phyloP scores from a whole-genome alignment of 2,888 invertebrate genomes.

The Anagyrus pseudococci region DNA sequence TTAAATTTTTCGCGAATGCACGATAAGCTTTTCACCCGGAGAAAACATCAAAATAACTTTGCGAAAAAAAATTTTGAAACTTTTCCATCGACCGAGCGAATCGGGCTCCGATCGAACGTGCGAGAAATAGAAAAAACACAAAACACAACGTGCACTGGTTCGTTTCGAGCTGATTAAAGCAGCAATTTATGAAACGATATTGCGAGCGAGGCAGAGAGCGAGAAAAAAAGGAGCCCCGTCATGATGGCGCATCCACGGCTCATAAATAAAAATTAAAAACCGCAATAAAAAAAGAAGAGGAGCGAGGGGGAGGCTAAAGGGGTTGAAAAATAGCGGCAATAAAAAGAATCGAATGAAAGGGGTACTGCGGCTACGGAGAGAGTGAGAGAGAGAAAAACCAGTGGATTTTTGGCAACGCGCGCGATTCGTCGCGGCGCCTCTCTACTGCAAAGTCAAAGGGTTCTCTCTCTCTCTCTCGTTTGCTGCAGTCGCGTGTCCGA shows the following conservation, averaged over 20 bases:
- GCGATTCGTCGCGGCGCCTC: slow-evolving; percentile 39
- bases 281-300: not conserved
- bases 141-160: no score
- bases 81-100: no score
- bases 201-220: not conserved
- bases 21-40: no score
- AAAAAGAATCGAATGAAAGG: not conserved
- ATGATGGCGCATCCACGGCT: not conserved
- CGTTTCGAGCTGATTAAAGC: no score
- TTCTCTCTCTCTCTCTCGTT: no score
- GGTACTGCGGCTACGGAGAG: not conserved
- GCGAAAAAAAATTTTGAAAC: no score
- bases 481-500: slow-evolving; percentile 46
- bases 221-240: not conserved
- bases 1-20: no score
- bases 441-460: slow-evolving; percentile 14
- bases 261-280: slow-evolving; percentile 7
- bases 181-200: not conserved
- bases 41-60: no score
- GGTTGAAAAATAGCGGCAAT: not conserved
- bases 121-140: no score
- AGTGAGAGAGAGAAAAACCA: slow-evolving; percentile 1
- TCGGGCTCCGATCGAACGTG: no score
- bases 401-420: slow-evolving; percentile 21
- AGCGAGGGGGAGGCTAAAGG: not conserved